Evolutionary conservation across 2,888 invertebrate species (phyloP).

Genomic region (Drosophila seclusa): DNA sequence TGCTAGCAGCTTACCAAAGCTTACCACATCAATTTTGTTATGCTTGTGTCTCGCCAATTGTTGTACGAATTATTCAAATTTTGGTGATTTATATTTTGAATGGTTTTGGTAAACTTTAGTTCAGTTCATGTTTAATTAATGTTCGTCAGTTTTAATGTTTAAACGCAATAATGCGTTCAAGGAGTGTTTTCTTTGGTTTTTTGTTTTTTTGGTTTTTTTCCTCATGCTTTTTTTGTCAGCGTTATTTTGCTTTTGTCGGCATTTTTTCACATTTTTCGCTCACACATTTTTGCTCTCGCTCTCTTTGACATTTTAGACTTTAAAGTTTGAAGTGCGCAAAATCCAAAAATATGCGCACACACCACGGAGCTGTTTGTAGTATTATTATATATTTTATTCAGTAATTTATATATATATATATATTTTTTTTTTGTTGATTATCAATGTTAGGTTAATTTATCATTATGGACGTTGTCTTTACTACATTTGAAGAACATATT

Average conservation of each 20-base stretch:
- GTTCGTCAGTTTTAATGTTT: constrained; percentile 22
- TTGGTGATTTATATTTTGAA: constrained; percentile 12
- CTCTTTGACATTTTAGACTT: constrained; percentile 61
- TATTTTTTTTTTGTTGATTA: neutral
- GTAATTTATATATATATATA: neutral
- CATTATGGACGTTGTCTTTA: neutral
- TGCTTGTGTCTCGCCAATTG: constrained; percentile 31
- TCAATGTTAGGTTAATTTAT: neutral
- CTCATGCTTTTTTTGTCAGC: constrained; percentile 36
- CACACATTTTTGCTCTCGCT: constrained; percentile 18
- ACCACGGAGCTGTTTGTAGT: constrained; percentile 41
- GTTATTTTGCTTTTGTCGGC: constrained; percentile 51
- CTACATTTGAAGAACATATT: neutral
- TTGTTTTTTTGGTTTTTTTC: no score
- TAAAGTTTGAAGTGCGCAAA: constrained; percentile 78
- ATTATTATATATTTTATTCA: constrained; percentile 12
- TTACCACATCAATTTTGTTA: constrained; percentile 21
- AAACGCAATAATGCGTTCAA: constrained; percentile 27
- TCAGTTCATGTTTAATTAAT: constrained; percentile 7
- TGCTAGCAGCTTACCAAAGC: constrained; percentile 72
- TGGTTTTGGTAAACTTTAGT: constrained; percentile 66
- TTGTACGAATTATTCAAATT: constrained; percentile 8
- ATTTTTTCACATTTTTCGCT: constrained; percentile 43
- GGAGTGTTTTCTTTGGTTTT: constrained; percentile 16
- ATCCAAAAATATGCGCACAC: constrained; percentile 57